Percentiles rank a stretch among this genome's conserved stretches.
Conservation (phyloP, 2,797 vertebrate species). For the Tenualosa ilisha region DNA sequence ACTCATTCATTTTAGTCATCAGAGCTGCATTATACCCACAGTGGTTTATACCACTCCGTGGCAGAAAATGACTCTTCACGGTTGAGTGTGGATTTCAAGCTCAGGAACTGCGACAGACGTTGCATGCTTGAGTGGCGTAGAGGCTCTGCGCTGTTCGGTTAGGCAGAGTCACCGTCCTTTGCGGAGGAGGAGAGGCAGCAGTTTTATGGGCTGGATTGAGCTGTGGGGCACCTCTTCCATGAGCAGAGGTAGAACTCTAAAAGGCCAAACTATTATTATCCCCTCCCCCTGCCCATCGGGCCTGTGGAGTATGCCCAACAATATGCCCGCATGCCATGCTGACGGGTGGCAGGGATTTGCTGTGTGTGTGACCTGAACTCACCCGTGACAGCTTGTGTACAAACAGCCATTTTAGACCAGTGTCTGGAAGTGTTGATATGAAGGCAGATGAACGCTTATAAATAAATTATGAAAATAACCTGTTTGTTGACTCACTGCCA, state of each 20-base stretch:
- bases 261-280: slow-evolving; percentile 14
- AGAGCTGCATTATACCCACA: background rate
- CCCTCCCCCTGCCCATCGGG: background rate
- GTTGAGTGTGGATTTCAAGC: background rate
- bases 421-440: background rate
- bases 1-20: background rate
- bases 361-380: background rate
- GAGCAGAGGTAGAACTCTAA: background rate
- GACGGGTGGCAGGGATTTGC: background rate
- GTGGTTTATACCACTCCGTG: background rate
- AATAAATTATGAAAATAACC: background rate
- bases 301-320: background rate
- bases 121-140: background rate
- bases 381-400: background rate
- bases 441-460: background rate
- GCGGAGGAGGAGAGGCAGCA: background rate
- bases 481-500: background rate
- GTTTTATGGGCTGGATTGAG: background rate
- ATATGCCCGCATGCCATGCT: background rate
- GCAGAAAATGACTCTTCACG: background rate
- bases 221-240: background rate
- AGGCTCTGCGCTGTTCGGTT: background rate
- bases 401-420: background rate
- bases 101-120: background rate
- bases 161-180: background rate